Evolutionary conservation across 2,797 vertebrate genomes (phyloP).

Genomic region (Lates japonicus): DNA sequence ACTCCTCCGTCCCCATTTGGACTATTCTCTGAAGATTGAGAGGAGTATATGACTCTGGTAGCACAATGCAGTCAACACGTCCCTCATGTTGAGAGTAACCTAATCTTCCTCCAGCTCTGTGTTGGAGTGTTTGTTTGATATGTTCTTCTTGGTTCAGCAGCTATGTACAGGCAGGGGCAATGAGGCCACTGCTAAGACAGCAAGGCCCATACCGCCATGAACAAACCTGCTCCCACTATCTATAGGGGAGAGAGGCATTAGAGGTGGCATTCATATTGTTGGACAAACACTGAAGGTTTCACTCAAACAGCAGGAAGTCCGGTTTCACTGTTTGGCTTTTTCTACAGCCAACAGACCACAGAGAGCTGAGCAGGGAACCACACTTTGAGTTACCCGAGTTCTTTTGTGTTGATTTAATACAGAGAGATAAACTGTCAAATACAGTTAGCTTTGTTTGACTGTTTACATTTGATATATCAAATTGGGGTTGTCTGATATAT

Average conservation of each 20-base stretch:
- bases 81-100: conserved; percentile 65
- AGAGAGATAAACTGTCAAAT: conserved; percentile 58
- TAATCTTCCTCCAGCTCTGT: conserved; percentile 56
- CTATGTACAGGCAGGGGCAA: conserved; percentile 51
- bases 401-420: conserved; percentile 51
- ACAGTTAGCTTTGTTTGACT: conserved; percentile 50
- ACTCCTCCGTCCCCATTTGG: conserved; percentile 8
- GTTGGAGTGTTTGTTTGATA: conserved; percentile 80
- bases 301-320: conserved; percentile 63
- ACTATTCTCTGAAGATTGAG: conserved; percentile 42
- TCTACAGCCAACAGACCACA: conserved; percentile 50
- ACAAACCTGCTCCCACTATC: conserved; percentile 76
- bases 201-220: conserved; percentile 72
- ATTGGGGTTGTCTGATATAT: conserved; percentile 21
- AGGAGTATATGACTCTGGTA: conserved; percentile 17
- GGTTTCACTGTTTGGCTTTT: conserved; percentile 46
- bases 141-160: conserved; percentile 71
- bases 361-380: conserved; percentile 22
- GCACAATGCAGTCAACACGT: conserved; percentile 57
- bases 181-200: conserved; percentile 66
- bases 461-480: conserved; percentile 35
- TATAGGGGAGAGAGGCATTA: conserved; percentile 70
- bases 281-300: conserved; percentile 67
- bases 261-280: conserved; percentile 66
- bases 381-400: conserved; percentile 47